phyloP scores from a whole-genome alignment of 2,888 invertebrate genomes.

The Lithodes maja region DNA sequence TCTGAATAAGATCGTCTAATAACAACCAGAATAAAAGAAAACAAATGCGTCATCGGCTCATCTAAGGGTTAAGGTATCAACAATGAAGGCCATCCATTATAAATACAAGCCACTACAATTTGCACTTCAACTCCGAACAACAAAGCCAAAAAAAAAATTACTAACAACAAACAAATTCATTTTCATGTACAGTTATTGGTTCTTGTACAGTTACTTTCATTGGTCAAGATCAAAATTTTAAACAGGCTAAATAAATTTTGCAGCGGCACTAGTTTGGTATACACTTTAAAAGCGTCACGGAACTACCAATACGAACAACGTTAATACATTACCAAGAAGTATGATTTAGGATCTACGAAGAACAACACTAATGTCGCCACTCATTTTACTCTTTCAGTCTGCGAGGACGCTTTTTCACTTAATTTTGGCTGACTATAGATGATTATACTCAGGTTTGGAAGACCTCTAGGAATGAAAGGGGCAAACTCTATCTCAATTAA shows the following conservation, averaged over 20 bases:
- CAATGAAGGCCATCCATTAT: slow-evolving; percentile 12
- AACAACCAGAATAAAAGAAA: no score
- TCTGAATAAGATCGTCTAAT: no score
- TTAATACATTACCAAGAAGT: not conserved
- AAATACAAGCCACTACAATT: slow-evolving; percentile 44
- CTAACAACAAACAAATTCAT: not conserved
- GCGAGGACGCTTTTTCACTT: no score
- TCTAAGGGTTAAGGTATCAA: not conserved
- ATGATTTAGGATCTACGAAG: not conserved
- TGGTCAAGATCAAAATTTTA: slow-evolving; percentile 8
- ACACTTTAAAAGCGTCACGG: slow-evolving; percentile 1
- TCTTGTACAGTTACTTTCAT: slow-evolving; percentile 9
- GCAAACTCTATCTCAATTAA: no score
- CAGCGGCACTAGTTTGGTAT: slow-evolving; percentile 9
- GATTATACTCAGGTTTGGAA: no score
- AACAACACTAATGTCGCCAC: not conserved
- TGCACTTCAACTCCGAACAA: slow-evolving; percentile 38
- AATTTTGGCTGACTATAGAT: no score
- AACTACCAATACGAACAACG: not conserved
- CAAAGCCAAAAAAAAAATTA: slow-evolving; percentile 7
- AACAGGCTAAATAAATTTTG: slow-evolving; percentile 31
- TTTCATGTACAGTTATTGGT: not conserved
- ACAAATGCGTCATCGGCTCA: no score
- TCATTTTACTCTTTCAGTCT: not conserved
- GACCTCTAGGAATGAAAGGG: no score